phyloP scores from a whole-genome alignment of 2,888 invertebrate species.

The Allolobophora icterica region DNA sequence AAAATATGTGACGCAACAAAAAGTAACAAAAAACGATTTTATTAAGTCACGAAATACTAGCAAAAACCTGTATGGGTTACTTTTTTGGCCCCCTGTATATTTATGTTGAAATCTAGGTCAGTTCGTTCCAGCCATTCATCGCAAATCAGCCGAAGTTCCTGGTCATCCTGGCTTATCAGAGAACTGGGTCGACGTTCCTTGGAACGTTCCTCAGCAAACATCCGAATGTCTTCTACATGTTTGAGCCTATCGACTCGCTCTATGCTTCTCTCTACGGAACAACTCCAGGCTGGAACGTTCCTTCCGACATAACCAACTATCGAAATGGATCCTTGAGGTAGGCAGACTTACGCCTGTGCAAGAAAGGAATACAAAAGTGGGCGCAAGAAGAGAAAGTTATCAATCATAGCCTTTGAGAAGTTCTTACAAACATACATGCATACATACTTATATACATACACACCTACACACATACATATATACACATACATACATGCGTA shows the following conservation, averaged over 20 bases:
- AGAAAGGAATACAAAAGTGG: too few relatives aligned
- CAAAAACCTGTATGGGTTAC: too few relatives aligned
- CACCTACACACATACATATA: neutral
- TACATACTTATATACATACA: neutral
- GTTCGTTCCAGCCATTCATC: neutral
- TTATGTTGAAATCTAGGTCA: neutral
- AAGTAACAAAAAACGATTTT: too few relatives aligned
- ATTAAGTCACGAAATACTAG: too few relatives aligned
- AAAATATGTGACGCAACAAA: too few relatives aligned
- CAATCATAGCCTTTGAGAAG: too few relatives aligned
- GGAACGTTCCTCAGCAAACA: slow-evolving; percentile 72
- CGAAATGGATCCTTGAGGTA: neutral
- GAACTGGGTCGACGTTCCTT: slow-evolving; percentile 85
- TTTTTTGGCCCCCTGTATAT: too few relatives aligned
- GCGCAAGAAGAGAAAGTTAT: too few relatives aligned
- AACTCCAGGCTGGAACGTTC: slow-evolving; percentile 35
- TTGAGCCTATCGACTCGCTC: slow-evolving; percentile 39
- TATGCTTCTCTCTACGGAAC: slow-evolving; percentile 41
- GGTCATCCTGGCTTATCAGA: slow-evolving; percentile 78
- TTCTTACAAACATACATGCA: neutral
- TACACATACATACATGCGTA: neutral
- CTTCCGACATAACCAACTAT: slow-evolving; percentile 36
- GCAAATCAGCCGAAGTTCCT: neutral
- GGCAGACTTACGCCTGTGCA: neutral
- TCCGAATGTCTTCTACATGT: slow-evolving; percentile 38